These are phyloP conservation scores for Ceratina calcarata DNA, from an alignment of 1,140 invertebrate genomes.

Conservation along the genomic window DNA sequence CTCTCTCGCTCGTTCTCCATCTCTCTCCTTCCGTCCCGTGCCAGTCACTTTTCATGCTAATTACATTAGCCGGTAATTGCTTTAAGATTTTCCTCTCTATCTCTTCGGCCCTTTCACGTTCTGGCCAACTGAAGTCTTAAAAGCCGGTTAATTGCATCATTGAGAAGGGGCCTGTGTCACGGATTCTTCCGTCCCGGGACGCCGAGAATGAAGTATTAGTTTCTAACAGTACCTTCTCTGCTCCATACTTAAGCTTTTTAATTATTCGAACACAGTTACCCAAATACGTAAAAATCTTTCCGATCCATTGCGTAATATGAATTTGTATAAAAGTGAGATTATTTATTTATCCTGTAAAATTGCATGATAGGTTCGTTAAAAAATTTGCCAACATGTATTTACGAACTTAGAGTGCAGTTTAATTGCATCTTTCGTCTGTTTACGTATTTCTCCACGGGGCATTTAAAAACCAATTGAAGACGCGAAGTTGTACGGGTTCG, in stretches of 20 bases:
- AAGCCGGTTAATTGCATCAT: conserved; percentile 26
- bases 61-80: conserved; percentile 32
- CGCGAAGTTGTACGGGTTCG: neutral
- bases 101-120: neutral
- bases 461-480: neutral
- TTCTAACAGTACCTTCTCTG: too few species aligned
- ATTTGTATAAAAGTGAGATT: too few species aligned
- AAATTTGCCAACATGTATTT: too few species aligned
- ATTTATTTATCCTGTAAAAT: too few species aligned
- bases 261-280: too few species aligned
- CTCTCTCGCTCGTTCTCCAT: neutral
- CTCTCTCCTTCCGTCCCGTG: neutral
- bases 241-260: too few species aligned
- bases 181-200: neutral
- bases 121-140: conserved; percentile 10
- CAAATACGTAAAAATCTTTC: too few species aligned
- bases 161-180: neutral
- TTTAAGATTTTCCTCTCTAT: conserved; percentile 34
- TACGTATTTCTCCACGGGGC: neutral
- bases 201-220: neutral
- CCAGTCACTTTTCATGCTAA: conserved; percentile 27
- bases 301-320: too few species aligned
- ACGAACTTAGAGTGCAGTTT: too few species aligned
- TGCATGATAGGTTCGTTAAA: too few species aligned
- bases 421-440: too few species aligned